Evolutionary conservation across 2,888 invertebrate genomes (phyloP).

Genomic region (Mamestra brassicae): DNA sequence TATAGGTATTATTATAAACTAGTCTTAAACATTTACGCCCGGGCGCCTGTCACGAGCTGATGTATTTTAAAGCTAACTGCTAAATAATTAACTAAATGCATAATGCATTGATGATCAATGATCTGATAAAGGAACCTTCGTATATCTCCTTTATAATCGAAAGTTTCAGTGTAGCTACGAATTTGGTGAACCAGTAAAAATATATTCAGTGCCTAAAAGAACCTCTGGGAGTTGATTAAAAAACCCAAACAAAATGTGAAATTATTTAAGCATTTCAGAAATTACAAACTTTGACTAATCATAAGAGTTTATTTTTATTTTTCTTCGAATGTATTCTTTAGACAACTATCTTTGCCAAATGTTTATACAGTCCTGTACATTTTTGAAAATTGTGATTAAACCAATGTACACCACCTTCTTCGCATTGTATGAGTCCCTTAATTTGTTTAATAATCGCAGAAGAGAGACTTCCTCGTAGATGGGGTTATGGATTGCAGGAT

Average conservation of each 20-base stretch:
- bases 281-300: slow-evolving; percentile 81
- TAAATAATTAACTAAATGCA: slow-evolving; percentile 57
- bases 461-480: neutral
- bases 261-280: slow-evolving; percentile 81
- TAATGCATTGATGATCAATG: slow-evolving; percentile 55
- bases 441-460: slow-evolving; percentile 39
- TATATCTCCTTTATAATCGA: slow-evolving; percentile 55
- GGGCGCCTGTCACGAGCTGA: slow-evolving; percentile 68
- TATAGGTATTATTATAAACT: slow-evolving; percentile 83
- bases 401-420: slow-evolving; percentile 74
- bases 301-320: slow-evolving; percentile 84
- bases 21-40: slow-evolving; percentile 79
- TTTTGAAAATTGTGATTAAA: slow-evolving; percentile 81
- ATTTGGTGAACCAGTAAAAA: slow-evolving; percentile 77
- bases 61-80: slow-evolving; percentile 69
- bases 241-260: slow-evolving; percentile 78
- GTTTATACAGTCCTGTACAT: slow-evolving; percentile 83
- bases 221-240: slow-evolving; percentile 78
- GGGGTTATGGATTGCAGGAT: neutral
- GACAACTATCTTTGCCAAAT: slow-evolving; percentile 85
- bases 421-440: slow-evolving; percentile 67
- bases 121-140: slow-evolving; percentile 67
- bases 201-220: slow-evolving; percentile 86
- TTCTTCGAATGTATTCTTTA: slow-evolving; percentile 79
- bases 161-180: slow-evolving; percentile 70